These are phyloP conservation scores for Eupithecia centaureata DNA, from an alignment of 2,888 invertebrate species.

Conservation along the genomic window DNA sequence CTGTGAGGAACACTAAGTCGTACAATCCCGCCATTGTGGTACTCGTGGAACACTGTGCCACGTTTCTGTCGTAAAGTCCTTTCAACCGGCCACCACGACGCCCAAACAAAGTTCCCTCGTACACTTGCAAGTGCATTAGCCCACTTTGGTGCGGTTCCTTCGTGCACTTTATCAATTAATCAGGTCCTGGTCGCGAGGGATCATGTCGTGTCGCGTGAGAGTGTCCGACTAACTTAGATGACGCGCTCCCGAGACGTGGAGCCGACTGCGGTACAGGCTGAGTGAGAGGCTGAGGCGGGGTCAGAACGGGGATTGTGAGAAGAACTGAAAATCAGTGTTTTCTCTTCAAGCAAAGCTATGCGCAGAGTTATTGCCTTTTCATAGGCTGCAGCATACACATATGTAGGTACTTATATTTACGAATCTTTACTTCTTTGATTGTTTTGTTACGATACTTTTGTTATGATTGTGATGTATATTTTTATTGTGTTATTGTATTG, in stretches of 20 bases:
- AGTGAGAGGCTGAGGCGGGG: not conserved
- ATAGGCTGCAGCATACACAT: too few species aligned
- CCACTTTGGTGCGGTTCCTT: conserved; percentile 7
- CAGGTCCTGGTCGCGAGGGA: conserved; percentile 17
- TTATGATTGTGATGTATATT: too few species aligned
- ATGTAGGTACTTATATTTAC: too few species aligned
- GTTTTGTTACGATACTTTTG: too few species aligned
- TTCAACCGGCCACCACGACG: not conserved
- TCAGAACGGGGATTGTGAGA: not conserved
- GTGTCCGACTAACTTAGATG: conserved; percentile 52
- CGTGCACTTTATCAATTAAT: conserved; percentile 34
- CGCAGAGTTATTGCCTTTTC: too few species aligned
- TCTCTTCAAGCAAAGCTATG: too few species aligned
- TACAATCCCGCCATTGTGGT: too few species aligned
- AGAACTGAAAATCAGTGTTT: too few species aligned
- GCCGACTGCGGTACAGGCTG: not conserved
- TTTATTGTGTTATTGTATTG: too few species aligned
- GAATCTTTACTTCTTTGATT: too few species aligned
- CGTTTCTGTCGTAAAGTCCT: not conserved
- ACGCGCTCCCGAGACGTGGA: conserved; percentile 40
- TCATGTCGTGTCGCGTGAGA: conserved; percentile 47
- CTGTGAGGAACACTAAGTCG: too few species aligned
- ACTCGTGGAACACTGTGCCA: too few species aligned
- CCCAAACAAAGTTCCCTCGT: not conserved
- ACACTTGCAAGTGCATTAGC: conserved; percentile 10